These are phyloP conservation scores for Leptocoma aspasia DNA, from an alignment of 2,113 vertebrate genomes.

Conservation along the genomic window DNA sequence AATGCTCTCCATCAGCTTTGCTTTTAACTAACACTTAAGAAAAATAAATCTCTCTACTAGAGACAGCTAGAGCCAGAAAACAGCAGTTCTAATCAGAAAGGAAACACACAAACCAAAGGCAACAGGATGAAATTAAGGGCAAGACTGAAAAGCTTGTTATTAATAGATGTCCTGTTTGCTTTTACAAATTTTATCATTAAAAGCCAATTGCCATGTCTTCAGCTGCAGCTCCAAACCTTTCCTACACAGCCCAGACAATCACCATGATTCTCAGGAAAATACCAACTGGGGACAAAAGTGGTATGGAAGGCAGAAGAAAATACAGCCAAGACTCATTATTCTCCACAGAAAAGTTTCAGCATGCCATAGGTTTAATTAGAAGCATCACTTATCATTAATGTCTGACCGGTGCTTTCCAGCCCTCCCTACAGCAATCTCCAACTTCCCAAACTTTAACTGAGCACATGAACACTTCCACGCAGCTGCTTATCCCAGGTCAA, in stretches of 20 bases:
- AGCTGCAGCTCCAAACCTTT: not conserved
- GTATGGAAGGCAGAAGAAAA: not conserved
- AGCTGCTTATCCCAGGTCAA: not conserved
- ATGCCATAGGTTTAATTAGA: not conserved
- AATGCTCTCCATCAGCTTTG: not conserved
- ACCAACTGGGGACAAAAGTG: not conserved
- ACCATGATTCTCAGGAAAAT: not conserved
- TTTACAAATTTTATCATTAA: not conserved
- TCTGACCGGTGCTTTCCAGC: not conserved
- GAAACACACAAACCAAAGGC: slow-evolving; percentile 5
- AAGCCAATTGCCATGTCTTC: not conserved
- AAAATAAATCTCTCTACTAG: not conserved
- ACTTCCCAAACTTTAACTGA: not conserved
- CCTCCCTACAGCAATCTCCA: fast-evolving
- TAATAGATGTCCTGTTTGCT: not conserved
- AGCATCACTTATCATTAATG: not conserved
- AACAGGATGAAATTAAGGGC: slow-evolving; percentile 12
- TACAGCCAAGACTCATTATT: fast-evolving
- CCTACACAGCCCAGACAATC: not conserved
- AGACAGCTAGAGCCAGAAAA: not conserved
- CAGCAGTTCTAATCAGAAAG: not conserved
- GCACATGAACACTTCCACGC: fast-evolving
- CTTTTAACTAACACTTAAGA: not conserved
- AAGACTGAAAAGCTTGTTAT: not conserved
- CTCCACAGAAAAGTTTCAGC: not conserved